Evolutionary conservation across 2,797 vertebrate species (phyloP).

Genomic region (Paramormyrops hopkinsi): DNA sequence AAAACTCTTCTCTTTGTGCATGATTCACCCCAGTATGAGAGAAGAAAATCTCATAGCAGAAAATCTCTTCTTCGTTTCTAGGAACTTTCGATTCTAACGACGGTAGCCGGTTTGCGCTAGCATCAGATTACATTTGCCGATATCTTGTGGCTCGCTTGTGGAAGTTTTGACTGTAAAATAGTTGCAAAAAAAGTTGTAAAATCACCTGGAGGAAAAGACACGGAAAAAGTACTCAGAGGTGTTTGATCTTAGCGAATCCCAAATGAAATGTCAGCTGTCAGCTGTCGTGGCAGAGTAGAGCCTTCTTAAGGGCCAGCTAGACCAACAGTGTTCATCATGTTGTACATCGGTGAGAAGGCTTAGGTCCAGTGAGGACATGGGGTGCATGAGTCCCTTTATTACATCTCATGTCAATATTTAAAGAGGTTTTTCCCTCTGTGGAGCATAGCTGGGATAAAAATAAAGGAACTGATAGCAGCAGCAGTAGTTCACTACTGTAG

Average conservation of each 20-base stretch:
- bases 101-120: neutral
- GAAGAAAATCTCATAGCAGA: neutral
- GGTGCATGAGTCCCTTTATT: conserved; percentile 6
- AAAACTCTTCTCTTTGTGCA: neutral
- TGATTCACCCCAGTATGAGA: neutral
- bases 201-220: neutral
- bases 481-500: neutral
- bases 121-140: neutral
- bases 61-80: neutral
- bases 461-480: conserved; percentile 13
- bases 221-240: neutral
- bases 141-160: neutral
- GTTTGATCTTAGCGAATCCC: neutral
- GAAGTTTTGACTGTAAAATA: neutral
- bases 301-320: neutral
- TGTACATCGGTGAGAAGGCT: conserved; percentile 5
- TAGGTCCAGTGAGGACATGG: neutral
- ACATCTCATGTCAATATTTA: conserved; percentile 18
- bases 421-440: conserved; percentile 10
- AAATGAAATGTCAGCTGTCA: neutral
- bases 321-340: neutral
- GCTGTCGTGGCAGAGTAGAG: neutral
- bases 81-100: neutral
- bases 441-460: conserved; percentile 11
- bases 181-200: neutral